Evolutionary conservation across 2,113 vertebrate species (phyloP), one percentile per base, ranked within the genome.

Genomic region (Platanista minor): DNA sequence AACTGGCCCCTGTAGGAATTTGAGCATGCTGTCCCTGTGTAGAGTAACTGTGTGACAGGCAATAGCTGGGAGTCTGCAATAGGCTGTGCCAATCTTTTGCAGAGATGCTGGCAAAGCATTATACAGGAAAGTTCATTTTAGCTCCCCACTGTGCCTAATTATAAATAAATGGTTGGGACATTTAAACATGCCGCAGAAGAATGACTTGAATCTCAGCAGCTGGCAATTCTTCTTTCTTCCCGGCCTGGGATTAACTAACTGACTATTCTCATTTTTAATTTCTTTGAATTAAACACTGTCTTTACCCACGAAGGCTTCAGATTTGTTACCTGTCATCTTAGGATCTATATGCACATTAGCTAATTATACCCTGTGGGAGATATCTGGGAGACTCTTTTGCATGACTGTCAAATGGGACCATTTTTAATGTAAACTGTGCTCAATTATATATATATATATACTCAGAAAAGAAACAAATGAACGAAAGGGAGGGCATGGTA

Each of bases 131-230:
- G 90, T 96, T 98, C 88, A 87, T 93, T 96, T 98, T 95, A 97
- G 84, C 61, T 96, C 36, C 93, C 90, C 84, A 87, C 91, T 92
- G 95, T 95, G 96, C 80, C 97, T 97, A 95, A 98, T 98, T 97
- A 98, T 95, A 98, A 96, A 97, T 95, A 97, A 97, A 97, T 94
- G 93, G 95, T 95, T 87, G 87, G 81, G 93, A 85, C 94, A 85
- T 95, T 97, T 95, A 95, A 97, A 97, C 87, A 87, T 90, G 90
- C 69, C 93, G 88, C 95, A 85, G 82, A 92, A 91, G 87, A 93
- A 96, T 91, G 91, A 92, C 94, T 97, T 84, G 80, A 84, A 39
- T 97, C 89, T 94, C 82, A 87, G 96, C 59, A 95, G 91, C 69
- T 4, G 25, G 75, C 69, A 93, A 72, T 91, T 93, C 82, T 96